Evolutionary conservation across 2,797 vertebrate genomes (phyloP), one percentile per base, ranked within the genome.

Genomic region (Cetoscarus ocellatus): DNA sequence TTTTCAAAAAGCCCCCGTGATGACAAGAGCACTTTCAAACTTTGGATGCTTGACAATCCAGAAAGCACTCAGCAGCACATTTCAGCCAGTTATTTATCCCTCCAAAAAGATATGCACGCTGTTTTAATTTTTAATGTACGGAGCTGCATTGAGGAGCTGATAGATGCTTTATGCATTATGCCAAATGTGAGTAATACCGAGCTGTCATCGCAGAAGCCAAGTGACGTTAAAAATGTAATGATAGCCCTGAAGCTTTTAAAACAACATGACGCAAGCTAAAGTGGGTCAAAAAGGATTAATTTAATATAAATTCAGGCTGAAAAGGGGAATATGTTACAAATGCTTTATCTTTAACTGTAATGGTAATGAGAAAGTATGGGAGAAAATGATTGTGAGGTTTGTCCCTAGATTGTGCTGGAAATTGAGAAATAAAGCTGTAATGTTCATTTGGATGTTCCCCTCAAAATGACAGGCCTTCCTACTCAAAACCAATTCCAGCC

Each of bases 171-270:
- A 35, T 49, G 47, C 40, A 43, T 44, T 65, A 44, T 68, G 70
- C 43, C 59, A 36, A 53, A 58, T 17, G 40, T 51, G 71, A 75
- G 69, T 59, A 47, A 73, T 12, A 19, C 58, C 10, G 60, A 79
- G 65, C 59, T 62, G 73, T 71, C 79, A 73, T 52, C 48, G 14
- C 0, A 62, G 2, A 57, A 64, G 50, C 44, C 42, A 43, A n/a
- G 49, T 27, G 61, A 47, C 52, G 61, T 67, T 57, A 59, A 73
- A 65, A 34, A 49, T 19, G 68, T 10, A 19, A 36, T 6, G 19
- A 61, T 52, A 27, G 48, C 49, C 62, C 7, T 6, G 43, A 34
- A 67, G 67, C 53, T 44, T 57, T 62, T 70, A 38, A 10, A 61
- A 59, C 53, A 34, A 67, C 58, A 58, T 50, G 51, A 72, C 40